Percentiles rank a stretch among this genome's conserved stretches.
These are phyloP conservation scores for Kuschelorhynchus macadamiae DNA, from an alignment of 2,888 invertebrate genomes.

Conservation along the genomic window DNA sequence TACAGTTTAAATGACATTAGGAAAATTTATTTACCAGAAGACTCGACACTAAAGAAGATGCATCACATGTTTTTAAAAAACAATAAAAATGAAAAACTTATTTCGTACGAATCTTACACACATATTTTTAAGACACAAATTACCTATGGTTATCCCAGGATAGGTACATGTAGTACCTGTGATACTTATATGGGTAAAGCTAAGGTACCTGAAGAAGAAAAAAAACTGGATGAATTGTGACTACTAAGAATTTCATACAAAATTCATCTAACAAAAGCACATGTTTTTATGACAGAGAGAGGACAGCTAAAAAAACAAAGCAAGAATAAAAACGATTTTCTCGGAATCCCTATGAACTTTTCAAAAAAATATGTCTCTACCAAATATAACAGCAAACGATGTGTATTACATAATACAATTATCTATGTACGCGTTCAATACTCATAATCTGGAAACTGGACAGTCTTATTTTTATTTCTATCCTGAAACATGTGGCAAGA, in stretches of 20 bases:
- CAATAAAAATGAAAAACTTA: background rate
- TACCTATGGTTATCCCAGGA: background rate
- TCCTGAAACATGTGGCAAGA: background rate
- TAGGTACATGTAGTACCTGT: background rate
- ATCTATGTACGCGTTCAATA: background rate
- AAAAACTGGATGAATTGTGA: background rate
- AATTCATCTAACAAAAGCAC: background rate
- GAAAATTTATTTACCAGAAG: background rate
- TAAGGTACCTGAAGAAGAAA: background rate
- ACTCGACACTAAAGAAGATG: background rate
- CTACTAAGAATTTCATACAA: background rate
- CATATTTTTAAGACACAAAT: background rate
- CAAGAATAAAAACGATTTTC: background rate
- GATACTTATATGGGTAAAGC: background rate
- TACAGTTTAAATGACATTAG: background rate
- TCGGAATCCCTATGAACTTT: background rate
- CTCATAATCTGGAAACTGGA: background rate
- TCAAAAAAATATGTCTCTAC: background rate
- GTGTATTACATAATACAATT: background rate
- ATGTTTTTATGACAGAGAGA: background rate
- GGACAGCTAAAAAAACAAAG: background rate
- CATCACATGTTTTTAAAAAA: background rate
- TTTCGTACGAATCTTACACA: background rate
- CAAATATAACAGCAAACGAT: background rate
- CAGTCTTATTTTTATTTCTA: background rate